Evolutionary conservation across 2,113 vertebrate genomes (phyloP).

Genomic region (Brachionichthys hirsutus): DNA sequence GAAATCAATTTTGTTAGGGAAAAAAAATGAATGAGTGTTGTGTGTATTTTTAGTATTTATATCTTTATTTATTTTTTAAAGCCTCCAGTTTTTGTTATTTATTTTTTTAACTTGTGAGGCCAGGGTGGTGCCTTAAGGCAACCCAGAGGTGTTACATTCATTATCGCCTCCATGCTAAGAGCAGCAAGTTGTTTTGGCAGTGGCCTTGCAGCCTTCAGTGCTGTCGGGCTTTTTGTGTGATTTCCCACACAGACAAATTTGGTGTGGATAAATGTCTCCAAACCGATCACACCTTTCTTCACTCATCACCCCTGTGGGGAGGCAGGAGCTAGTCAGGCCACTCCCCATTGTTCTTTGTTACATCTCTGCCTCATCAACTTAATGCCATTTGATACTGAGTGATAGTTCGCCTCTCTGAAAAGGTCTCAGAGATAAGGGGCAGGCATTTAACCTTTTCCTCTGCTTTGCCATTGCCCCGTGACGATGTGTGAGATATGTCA

Average conservation of each 20-base stretch:
- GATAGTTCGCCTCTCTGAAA: conserved; percentile 65
- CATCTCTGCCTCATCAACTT: conserved; percentile 64
- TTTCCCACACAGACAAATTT: conserved; percentile 80
- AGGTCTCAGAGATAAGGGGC: conserved; percentile 69
- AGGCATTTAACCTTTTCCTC: conserved; percentile 43
- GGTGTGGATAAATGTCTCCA: conserved; percentile 72
- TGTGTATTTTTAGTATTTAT: not conserved
- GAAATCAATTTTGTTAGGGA: not conserved
- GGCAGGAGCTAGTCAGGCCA: conserved; percentile 35
- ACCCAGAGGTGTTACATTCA: conserved; percentile 65
- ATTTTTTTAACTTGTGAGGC: conserved; percentile 31
- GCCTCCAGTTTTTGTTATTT: conserved; percentile 5
- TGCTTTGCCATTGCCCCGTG: conserved; percentile 32
- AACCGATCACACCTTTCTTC: conserved; percentile 72
- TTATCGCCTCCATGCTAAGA: conserved; percentile 70
- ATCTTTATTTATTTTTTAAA: conserved; percentile 1
- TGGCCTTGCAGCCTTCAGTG: conserved; percentile 50
- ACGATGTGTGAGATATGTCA: conserved; percentile 57
- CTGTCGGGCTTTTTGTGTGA: conserved; percentile 68
- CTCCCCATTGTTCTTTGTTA: conserved; percentile 48
- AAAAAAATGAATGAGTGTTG: too few species aligned
- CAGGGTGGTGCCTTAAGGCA: conserved; percentile 41
- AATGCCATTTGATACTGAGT: conserved; percentile 73
- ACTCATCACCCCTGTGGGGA: conserved; percentile 54
- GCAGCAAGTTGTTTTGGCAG: conserved; percentile 63